Base-by-base conservation (phyloP, 2,113 vertebrate species). In the Zeus faber region DNA sequence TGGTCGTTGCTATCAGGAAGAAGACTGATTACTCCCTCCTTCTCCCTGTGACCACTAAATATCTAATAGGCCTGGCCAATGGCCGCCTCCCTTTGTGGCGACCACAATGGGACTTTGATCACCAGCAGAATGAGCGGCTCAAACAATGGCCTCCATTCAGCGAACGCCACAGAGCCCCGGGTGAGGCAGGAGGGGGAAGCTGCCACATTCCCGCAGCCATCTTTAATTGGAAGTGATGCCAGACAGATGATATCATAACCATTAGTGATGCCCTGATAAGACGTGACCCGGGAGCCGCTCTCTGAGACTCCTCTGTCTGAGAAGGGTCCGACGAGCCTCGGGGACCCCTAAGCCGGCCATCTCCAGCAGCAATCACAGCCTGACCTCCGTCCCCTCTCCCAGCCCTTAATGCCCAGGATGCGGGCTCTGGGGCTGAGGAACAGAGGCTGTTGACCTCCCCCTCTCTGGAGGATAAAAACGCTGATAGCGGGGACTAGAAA, bases 231-330 rank as follows among this genome's bases (percentile, higher is more conserved):
- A 76, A 73, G 72, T 81, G 80, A 86, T 85, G 80, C 77, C 65
- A 79, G 82, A 83, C 70, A 81, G 84, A 85, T 86, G 79, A 88
- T 86, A 86, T 88, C 82, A 86, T 83, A 80, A 83, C 77, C 81
- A 83, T 83, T 83, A 81, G 74, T 61, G 84, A 86, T 87, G 82
- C 58, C 84, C 82, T 63, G 87, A 88, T 87, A 88, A 75, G n/a
- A 59, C 56, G 65, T 74, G 84, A 85, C 80, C 77, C 59, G 65
- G 73, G 71, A 76, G 65, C 67, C 54, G 50, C 57, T 20, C 75
- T 79, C 3, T 71, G 48, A 83, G 81, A 70, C 66, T 63, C 62
- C 69, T 83, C 83, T 86, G 80, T 86, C 56, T 53, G 58, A 70
- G 54, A 66, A 58, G 59, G 54, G 64, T 67, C 59, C 65, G 37